Base-by-base conservation (phyloP, 53 echinoderm and acorn worm genomes). In the Antedon mediterranea region DNA sequence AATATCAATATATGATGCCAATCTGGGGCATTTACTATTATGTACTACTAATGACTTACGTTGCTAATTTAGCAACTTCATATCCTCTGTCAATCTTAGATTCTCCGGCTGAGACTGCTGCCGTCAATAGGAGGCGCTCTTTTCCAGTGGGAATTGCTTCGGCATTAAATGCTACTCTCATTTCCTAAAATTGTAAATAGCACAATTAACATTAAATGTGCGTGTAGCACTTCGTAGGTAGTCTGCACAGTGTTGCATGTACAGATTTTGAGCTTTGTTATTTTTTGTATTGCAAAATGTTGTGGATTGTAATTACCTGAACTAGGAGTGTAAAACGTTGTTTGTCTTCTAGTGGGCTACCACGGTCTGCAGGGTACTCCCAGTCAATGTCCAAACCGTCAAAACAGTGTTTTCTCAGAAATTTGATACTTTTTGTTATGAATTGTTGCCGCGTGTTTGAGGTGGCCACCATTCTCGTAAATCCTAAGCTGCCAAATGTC, bases 61-160 rank as follows among this genome's bases (percentile, higher is more conserved):
- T 78, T 30, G 78, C 31, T 28, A 86, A 33, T 29, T 73, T 32
- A 18, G 43, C 26, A 34, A 86, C 80, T 43, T 86, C 82, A 75
- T 86, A 86, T 13, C 78, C 86, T 23, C 31, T 78, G 42, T 82
- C 75, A 30, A 86, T 82, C 75, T 32, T 74, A 0, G n/a, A 30
- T 32, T 73, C 43, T 8, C 82, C 86, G 29, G 86, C 78, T 8
- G 81, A 43, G 7, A 34, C 37, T 4, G 82, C 82, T 27, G 86
- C 82, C 11, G 82, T 71, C 71, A 86, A 28, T 26, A 86, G 71
- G 29, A 86, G 74, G 29, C 78, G 81, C 30, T 86, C 79, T 34
- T 74, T 77, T 0, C 71, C 75, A 5, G 86, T 77, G 18, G 29
- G 6, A 27, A 32, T 78, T 37, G 33, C 44, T 71, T 86, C 86